These are phyloP conservation scores for Syngnathoides biaculeatus DNA, from an alignment of 2,113 vertebrate species.

Conservation along the genomic window DNA sequence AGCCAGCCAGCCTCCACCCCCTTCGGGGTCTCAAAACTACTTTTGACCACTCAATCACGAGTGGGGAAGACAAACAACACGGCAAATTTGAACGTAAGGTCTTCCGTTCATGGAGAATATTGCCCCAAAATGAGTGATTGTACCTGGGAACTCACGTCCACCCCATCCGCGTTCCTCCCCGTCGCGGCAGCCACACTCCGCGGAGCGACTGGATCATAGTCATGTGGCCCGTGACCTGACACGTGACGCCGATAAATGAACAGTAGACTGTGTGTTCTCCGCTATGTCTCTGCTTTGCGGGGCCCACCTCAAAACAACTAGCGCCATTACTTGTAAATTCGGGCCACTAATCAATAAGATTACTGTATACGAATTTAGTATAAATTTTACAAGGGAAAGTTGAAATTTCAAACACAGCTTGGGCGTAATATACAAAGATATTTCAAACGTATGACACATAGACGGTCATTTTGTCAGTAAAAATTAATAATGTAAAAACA, in stretches of 20 bases:
- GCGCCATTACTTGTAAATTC: not conserved
- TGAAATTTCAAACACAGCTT: not conserved
- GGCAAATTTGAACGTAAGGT: not conserved
- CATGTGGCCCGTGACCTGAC: not conserved
- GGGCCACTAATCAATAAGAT: not conserved
- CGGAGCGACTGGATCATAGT: not conserved
- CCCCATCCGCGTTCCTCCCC: conserved; percentile 14
- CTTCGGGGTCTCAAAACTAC: no score
- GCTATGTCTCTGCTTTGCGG: no score
- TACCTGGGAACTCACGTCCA: conserved; percentile 31
- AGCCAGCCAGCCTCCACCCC: not conserved
- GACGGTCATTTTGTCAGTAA: not conserved
- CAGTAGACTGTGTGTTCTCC: no score
- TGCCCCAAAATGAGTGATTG: not conserved
- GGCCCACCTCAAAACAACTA: no score
- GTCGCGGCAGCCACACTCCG: not conserved
- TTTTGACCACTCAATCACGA: not conserved
- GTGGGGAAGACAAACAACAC: not conserved
- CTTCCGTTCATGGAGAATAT: not conserved
- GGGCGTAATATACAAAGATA: not conserved
- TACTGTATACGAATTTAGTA: not conserved
- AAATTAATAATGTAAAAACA: not conserved
- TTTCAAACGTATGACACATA: no score
- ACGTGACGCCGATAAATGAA: not conserved
- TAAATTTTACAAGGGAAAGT: not conserved